Conservation (phyloP, 2,113 vertebrate genomes). For the Macquaria ambigua region DNA sequence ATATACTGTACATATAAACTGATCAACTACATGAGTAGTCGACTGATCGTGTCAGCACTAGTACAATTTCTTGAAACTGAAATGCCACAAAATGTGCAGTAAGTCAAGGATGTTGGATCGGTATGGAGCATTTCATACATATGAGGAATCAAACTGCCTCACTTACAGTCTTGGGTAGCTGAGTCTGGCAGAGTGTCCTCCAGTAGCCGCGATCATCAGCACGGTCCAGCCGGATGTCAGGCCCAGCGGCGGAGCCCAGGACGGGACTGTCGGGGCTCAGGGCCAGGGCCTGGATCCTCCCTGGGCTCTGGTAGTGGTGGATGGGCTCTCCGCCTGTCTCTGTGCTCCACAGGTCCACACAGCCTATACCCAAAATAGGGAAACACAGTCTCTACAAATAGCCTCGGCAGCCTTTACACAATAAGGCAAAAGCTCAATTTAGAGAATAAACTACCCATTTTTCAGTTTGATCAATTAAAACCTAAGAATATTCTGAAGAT, state of each 20-base stretch:
- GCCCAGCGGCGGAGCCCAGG: slow-evolving; percentile 87
- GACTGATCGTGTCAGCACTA: too few relatives aligned
- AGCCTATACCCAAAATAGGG: slow-evolving; percentile 76
- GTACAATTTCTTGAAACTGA: not conserved
- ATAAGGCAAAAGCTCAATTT: too few relatives aligned
- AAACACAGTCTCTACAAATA: not conserved
- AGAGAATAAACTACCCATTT: too few relatives aligned
- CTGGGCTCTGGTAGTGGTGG: slow-evolving; percentile 89
- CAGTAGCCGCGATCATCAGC: slow-evolving; percentile 89
- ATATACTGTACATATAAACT: too few relatives aligned
- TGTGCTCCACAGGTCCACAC: slow-evolving; percentile 93
- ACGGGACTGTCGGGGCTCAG: slow-evolving; percentile 82
- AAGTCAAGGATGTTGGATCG: not conserved
- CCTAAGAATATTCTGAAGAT: not conserved
- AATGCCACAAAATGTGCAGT: not conserved
- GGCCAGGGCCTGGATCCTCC: slow-evolving; percentile 86
- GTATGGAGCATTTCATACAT: not conserved
- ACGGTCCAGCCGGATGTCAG: slow-evolving; percentile 86
- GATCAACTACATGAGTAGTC: too few relatives aligned
- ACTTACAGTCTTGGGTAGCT: slow-evolving; percentile 91
- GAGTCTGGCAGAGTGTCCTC: slow-evolving; percentile 84
- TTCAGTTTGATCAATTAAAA: not conserved
- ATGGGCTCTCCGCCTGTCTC: slow-evolving; percentile 88
- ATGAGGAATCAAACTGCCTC: not conserved
- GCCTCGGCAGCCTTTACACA: too few relatives aligned